Base-by-base conservation (phyloP, 1,140 invertebrate species). In the Metopolophium dirhodum region DNA sequence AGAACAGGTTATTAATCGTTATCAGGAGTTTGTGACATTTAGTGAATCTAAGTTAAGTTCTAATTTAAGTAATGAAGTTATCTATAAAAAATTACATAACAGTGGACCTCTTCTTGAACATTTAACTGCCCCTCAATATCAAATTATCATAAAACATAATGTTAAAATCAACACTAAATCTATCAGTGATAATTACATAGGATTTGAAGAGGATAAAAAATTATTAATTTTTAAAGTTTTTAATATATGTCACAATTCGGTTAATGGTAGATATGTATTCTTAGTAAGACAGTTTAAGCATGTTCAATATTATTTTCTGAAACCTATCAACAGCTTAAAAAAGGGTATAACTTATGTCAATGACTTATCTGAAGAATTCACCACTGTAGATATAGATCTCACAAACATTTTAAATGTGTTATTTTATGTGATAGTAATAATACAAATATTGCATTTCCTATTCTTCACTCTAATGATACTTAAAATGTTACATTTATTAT, bases 101-200 rank as follows among this genome's bases (percentile, higher is more conserved):
- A 83, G 22, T 83, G 77, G 77, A 20, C 77, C 77, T 22, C 35
- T 37, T 35, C 18, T 83, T 83, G 77, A 37, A 83, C n/a, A 83
- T 37, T 83, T 35, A 35, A 83, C 35, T 83, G n/a, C n/a, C 7
- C 35, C 77, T 37, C 77, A 83, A 83, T 83, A 35, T 83, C n/a
- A 83, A 83, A 83, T 83, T 37, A 20, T 83, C 11, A 83, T 83
- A 35, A 83, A 83, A 83, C n/a, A 83, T 83, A 22, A 83, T 83
- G 35, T 83, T 83, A 83, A 83, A 37, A 83, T 83, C n/a, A 83
- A 83, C 35, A 83, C 35, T 37, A 83, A 83, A 83, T 83, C 77
- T 83, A 3, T 83, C 7, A 22, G n/a, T 37, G 77, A 83, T 83
- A 37, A 23, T 83, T 83, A 83, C 35, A 83, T 83, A 37, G 77